phyloP scores from a whole-genome alignment of 1,140 invertebrate genomes.

The Augochlora pura region DNA sequence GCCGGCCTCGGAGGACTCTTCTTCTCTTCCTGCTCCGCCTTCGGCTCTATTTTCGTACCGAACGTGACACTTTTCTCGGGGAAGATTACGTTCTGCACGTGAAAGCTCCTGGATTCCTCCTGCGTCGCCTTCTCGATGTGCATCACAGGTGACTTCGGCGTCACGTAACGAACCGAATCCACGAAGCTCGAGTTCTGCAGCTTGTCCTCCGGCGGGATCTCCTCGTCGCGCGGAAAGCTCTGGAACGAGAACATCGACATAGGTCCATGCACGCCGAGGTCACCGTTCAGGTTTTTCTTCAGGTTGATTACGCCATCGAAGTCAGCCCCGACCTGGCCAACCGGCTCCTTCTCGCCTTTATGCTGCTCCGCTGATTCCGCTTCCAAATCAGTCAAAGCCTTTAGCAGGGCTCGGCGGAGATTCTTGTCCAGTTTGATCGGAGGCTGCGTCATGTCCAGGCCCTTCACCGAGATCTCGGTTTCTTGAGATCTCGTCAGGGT shows the following conservation, averaged over 20 bases:
- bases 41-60: slow-evolving; percentile 23
- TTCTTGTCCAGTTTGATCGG: slow-evolving; percentile 85
- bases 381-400: slow-evolving; percentile 86
- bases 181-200: slow-evolving; percentile 76
- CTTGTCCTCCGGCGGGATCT: slow-evolving; percentile 74
- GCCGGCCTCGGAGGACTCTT: slow-evolving; percentile 40
- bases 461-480: slow-evolving; percentile 39
- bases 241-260: slow-evolving; percentile 70
- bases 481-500: slow-evolving; percentile 45
- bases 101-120: slow-evolving; percentile 63
- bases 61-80: slow-evolving; percentile 59
- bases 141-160: slow-evolving; percentile 50
- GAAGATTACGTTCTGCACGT: slow-evolving; percentile 63
- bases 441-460: slow-evolving; percentile 72
- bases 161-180: slow-evolving; percentile 68
- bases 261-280: slow-evolving; percentile 53
- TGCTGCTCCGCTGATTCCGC: slow-evolving; percentile 76
- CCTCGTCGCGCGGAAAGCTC: slow-evolving; percentile 68
- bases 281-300: slow-evolving; percentile 65
- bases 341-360: slow-evolving; percentile 61
- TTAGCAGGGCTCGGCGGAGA: slow-evolving; percentile 85
- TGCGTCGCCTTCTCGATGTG: slow-evolving; percentile 59
- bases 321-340: background rate
- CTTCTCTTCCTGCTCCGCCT: slow-evolving; percentile 58
- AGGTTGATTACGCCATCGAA: slow-evolving; percentile 14